These are phyloP conservation scores for Scomber scombrus DNA, from an alignment of 2,113 vertebrate species.

Conservation along the genomic window DNA sequence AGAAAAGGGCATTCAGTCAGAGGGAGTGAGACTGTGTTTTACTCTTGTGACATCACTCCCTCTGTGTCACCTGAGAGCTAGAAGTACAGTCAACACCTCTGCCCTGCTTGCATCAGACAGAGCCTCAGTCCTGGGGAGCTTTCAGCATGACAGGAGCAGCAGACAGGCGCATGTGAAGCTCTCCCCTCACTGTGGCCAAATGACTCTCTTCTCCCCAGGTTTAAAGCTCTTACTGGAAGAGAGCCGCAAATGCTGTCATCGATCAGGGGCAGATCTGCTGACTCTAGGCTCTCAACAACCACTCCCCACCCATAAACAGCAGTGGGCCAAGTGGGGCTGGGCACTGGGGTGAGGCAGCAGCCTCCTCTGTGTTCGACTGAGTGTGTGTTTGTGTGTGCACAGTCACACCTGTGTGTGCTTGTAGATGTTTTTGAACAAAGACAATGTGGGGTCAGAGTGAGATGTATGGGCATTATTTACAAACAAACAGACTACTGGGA, in stretches of 20 bases:
- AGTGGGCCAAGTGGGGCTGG: slow-evolving; percentile 72
- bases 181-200: slow-evolving; percentile 60
- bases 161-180: slow-evolving; percentile 63
- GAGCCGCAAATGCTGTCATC: slow-evolving; percentile 84
- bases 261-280: slow-evolving; percentile 85
- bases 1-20: slow-evolving; percentile 15
- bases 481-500: neutral
- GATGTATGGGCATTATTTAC: slow-evolving; percentile 17
- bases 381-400: slow-evolving; percentile 26
- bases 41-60: slow-evolving; percentile 32
- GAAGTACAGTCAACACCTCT: slow-evolving; percentile 12
- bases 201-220: slow-evolving; percentile 69
- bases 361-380: slow-evolving; percentile 17
- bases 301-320: slow-evolving; percentile 80
- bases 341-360: slow-evolving; percentile 55
- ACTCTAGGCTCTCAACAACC: slow-evolving; percentile 80
- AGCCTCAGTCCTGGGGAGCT: slow-evolving; percentile 27
- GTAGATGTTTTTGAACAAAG: slow-evolving; percentile 29
- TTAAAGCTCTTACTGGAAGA: slow-evolving; percentile 87
- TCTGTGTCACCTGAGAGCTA: slow-evolving; percentile 12
- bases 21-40: slow-evolving; percentile 7
- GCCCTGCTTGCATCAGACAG: slow-evolving; percentile 17
- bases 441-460: slow-evolving; percentile 17
- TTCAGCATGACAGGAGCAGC: slow-evolving; percentile 40
- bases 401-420: slow-evolving; percentile 20